These are phyloP conservation scores for Myopa testacea DNA, from an alignment of 2,888 invertebrate genomes.

Conservation along the genomic window DNA sequence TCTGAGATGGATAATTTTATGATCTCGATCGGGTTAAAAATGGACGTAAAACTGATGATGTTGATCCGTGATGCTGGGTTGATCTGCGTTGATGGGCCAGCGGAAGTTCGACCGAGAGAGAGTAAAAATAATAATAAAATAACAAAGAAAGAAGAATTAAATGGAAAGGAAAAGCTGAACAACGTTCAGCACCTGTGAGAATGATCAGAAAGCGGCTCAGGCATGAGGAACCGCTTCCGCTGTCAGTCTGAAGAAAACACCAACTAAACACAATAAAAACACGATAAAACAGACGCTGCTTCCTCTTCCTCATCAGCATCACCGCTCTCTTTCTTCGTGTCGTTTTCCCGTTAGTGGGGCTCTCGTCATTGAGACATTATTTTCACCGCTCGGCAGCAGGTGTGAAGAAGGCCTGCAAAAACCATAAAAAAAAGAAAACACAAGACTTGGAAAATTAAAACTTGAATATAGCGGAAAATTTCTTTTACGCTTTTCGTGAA, in stretches of 20 bases:
- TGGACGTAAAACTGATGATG: no score
- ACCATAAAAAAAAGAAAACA: no score
- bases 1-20: no score
- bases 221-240: slow-evolving; percentile 14
- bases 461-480: not conserved
- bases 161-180: no score
- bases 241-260: not conserved
- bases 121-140: not conserved
- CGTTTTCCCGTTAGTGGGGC: not conserved
- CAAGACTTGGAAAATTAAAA: not conserved
- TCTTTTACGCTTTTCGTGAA: not conserved
- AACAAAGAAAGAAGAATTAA: not conserved
- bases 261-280: no score
- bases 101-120: not conserved
- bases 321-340: not conserved
- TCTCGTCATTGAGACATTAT: not conserved
- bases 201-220: not conserved
- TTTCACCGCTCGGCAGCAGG: not conserved
- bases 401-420: not conserved
- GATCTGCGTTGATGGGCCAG: no score
- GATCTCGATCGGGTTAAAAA: no score
- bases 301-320: not conserved
- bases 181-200: slow-evolving; percentile 9
- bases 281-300: not conserved
- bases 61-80: no score